Evolutionary conservation across 2,113 vertebrate species (phyloP), one percentile per base, ranked within the genome.

Genomic region (Dasyurus viverrinus): DNA sequence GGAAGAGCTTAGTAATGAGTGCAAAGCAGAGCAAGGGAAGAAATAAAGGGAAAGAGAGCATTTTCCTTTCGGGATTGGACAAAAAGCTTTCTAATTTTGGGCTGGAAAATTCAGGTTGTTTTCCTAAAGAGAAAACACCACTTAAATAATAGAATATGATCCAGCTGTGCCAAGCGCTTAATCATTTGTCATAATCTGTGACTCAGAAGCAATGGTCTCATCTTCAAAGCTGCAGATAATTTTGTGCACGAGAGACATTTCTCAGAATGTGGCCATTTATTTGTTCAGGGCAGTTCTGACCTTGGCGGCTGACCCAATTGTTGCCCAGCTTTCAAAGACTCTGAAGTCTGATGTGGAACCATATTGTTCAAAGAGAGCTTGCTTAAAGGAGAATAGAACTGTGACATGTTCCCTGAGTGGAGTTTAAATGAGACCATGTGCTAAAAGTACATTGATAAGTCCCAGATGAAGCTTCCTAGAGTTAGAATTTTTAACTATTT

Each of bases 101-200:
- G 84, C 55, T 91, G 92, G 25, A 94, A 91, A 95, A 90, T 89
- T 48, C 30, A 53, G 50, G 54, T 94, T 94, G 47, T 90, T 95
- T 95, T 92, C 93, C 90, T 92, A n/a, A 98, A 96, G 53, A 60
- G 27, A 93, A 84, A 94, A 54, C n/a, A 84, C 89, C 57, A 92
- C 47, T 50, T 89, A 89, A 94, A 5, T 92, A 96, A 53, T 54
- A 91, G 47, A 53, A 14, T 48, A n/a, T 7, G 26, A 1, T 26
- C 46, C 48, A 52, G 5, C 89, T 42, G 27, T 50, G 48, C 46
- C 89, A 50, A 48, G 6, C 25, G 55, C 23, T 91, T 68, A n/a
- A 54, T 92, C 27, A 3, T 91, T 91, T 89, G 48, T 91, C 89
- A 4, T 57, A 19, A 91, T 84, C 50, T 94, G 90, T 90, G 55